phyloP scores from a whole-genome alignment of 2,888 invertebrate genomes.

The Listrodromus nycthemerus region DNA sequence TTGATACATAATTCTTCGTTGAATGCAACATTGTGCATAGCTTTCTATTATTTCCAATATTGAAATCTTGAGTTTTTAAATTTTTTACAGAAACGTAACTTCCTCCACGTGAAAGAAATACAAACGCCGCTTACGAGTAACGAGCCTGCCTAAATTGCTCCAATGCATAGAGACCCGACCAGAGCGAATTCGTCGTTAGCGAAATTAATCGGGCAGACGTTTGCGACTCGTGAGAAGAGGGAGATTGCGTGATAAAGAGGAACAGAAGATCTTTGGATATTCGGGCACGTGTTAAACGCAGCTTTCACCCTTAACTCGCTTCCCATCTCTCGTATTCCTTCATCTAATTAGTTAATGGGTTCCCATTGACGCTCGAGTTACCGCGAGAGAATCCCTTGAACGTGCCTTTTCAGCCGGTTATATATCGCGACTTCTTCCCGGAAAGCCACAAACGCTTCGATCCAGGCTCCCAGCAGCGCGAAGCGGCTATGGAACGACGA shows the following conservation, averaged over 20 bases:
- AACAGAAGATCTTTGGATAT: slow-evolving; percentile 12
- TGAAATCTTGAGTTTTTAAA: no score
- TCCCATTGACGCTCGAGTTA: slow-evolving; percentile 48
- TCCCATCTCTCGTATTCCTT: slow-evolving; percentile 17
- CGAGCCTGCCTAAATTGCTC: no score
- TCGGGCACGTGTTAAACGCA: slow-evolving; percentile 12
- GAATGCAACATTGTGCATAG: no score
- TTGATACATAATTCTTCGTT: no score
- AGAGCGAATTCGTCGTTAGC: slow-evolving; percentile 12
- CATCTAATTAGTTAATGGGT: slow-evolving; percentile 55
- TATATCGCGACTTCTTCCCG: slow-evolving; percentile 26
- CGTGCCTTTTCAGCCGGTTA: neutral
- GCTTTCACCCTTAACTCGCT: neutral
- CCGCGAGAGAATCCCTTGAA: slow-evolving; percentile 29
- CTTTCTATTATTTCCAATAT: no score
- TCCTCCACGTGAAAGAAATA: no score
- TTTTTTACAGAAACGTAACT: no score
- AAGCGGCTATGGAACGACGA: neutral
- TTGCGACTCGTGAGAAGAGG: neutral
- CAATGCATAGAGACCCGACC: neutral
- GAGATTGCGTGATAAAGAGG: slow-evolving; percentile 20
- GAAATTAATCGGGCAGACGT: slow-evolving; percentile 40
- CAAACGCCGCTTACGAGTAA: no score
- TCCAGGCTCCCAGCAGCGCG: neutral
- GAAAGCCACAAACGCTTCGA: slow-evolving; percentile 7